Evolutionary conservation across 2,888 invertebrate genomes (phyloP).

Genomic region (Leptinotarsa peninsularis): DNA sequence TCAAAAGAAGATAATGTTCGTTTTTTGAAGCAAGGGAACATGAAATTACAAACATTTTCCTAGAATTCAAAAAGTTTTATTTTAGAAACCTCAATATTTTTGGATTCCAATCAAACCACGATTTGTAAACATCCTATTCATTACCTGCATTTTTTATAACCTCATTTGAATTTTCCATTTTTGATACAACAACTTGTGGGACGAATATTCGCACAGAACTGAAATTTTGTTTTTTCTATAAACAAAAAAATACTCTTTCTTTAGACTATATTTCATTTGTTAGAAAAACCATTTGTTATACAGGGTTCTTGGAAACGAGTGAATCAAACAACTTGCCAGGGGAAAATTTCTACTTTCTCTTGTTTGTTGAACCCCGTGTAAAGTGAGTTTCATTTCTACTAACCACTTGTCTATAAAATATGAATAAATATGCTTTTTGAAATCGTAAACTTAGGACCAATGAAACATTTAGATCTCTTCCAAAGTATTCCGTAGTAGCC

Average conservation of each 20-base stretch:
- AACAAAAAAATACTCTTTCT: conserved; percentile 7
- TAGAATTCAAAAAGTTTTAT: too few species aligned
- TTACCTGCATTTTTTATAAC: not conserved
- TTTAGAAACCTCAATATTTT: too few species aligned
- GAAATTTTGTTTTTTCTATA: not conserved
- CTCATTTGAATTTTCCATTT: not conserved
- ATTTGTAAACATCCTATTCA: not conserved
- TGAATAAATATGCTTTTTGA: not conserved
- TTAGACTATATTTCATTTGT: not conserved
- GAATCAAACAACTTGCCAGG: not conserved
- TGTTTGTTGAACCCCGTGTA: too few species aligned
- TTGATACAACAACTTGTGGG: not conserved
- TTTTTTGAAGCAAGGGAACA: too few species aligned
- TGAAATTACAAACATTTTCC: too few species aligned
- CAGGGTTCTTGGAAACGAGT: not conserved
- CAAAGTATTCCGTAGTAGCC: conserved; percentile 33
- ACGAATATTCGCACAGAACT: not conserved
- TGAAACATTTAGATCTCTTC: conserved; percentile 1
- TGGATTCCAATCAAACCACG: too few species aligned
- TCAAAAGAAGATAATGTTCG: too few species aligned
- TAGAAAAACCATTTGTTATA: not conserved
- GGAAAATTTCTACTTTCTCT: too few species aligned
- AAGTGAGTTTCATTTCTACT: not conserved
- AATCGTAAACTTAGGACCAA: conserved; percentile 5
- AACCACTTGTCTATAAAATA: not conserved